A percentile compares a stretch with the other conserved stretches of the same genome.
Evolutionary conservation across 2,797 vertebrate genomes (phyloP).

Genomic region (Kryptolebias ocellatus): DNA sequence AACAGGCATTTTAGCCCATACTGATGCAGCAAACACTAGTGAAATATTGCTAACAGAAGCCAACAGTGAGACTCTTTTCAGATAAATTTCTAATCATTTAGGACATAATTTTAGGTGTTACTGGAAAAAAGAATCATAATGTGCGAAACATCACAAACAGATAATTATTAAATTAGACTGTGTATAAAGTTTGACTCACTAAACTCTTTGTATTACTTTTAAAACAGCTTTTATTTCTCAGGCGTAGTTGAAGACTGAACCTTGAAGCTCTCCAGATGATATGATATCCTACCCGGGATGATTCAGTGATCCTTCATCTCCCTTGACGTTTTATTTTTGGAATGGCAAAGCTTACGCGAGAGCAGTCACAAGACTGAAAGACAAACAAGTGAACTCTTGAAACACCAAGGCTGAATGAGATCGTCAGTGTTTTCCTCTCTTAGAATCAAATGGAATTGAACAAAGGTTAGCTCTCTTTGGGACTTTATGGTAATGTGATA

Average conservation of each 20-base stretch:
- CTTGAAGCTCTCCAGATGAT: constrained; percentile 74
- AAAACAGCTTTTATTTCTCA: constrained; percentile 43
- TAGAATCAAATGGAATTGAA: constrained; percentile 79
- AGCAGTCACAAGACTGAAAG: constrained; percentile 82
- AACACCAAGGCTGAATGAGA: constrained; percentile 66
- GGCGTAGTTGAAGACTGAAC: constrained; percentile 65
- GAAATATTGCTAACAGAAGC: constrained; percentile 53
- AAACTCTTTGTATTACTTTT: constrained; percentile 39
- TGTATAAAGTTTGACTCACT: constrained; percentile 21
- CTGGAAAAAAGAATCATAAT: constrained; percentile 11
- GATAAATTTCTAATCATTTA: constrained; percentile 39
- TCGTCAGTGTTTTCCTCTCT: constrained; percentile 71
- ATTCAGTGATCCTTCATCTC: constrained; percentile 79
- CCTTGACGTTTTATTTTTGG: constrained; percentile 83
- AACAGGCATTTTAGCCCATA: constrained; percentile 60
- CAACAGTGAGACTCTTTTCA: constrained; percentile 49
- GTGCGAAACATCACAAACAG: constrained; percentile 11
- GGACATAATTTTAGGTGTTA: constrained; percentile 23
- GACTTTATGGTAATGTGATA: constrained; percentile 81
- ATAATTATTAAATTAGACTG: constrained; percentile 28
- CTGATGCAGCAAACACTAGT: constrained; percentile 63
- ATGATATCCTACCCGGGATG: constrained; percentile 77
- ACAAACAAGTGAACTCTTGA: constrained; percentile 80
- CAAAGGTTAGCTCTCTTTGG: constrained; percentile 80
- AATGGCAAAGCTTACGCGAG: constrained; percentile 79